Evolutionary conservation across 2,797 vertebrate genomes (phyloP), one percentile per base, ranked within the genome.

Genomic region (Acanthurus tractus): DNA sequence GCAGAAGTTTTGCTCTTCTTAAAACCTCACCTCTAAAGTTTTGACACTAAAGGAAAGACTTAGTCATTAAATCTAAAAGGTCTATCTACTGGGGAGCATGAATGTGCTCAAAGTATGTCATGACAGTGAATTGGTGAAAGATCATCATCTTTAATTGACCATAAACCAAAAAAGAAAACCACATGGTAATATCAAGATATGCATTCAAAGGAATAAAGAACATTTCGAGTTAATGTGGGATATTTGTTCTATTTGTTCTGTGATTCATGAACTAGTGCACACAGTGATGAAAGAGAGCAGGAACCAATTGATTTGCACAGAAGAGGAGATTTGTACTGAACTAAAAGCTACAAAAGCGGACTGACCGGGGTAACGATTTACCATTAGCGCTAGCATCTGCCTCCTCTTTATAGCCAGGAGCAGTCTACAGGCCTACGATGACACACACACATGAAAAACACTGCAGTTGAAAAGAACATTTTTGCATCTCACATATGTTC

Each of bases 281-380:
- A 59, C 17, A 13, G 15, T n/a, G 8, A 63, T 11, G 7, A 15
- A 56, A 52, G 20, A 63, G 46, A 66, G 56, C 22, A 29, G 20
- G 72, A 55, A 57, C 13, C 1, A 53, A 63, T 62, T 56, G 74
- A 79, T 71, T 36, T 58, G 63, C 44, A 65, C 25, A 61, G 54
- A 67, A 46, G 63, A 40, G 52, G 59, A 63, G 42, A 61, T 58
- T 45, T 59, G 49, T 42, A 42, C 59, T 76, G 25, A 70, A 49
- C 69, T 70, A 52, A 25, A 68, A 45, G 64, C 52, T 48, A 61
- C 73, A 65, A 72, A 69, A 36, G 10, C 54, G 48, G 46, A 64
- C 13, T 34, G 38, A 71, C 52, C 36, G 44, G 29, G 67, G 62
- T 73, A 78, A 78, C 73, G 70, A 81, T 89, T 76, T 70, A 79